Evolutionary conservation across 2,797 vertebrate genomes (phyloP).

Genomic region (Enteromius fasciolatus): DNA sequence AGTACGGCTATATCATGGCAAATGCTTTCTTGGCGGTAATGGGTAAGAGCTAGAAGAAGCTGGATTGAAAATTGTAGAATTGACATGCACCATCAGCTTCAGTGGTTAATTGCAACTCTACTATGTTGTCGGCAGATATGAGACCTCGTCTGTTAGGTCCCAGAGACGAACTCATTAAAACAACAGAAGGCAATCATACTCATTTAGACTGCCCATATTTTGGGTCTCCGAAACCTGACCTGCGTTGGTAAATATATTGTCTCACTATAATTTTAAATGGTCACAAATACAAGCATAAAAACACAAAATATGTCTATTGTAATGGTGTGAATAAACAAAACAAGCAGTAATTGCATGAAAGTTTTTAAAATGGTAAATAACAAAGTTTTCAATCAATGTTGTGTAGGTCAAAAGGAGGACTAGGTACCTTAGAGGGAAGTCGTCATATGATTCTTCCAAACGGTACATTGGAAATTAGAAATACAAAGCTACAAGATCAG

Average conservation of each 20-base stretch:
- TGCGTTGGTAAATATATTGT: constrained; percentile 86
- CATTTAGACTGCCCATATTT: constrained; percentile 91
- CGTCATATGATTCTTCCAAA: constrained; percentile 88
- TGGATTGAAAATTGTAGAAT: background rate
- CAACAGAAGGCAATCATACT: constrained; percentile 85
- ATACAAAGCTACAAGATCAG: constrained; percentile 87
- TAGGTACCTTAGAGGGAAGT: constrained; percentile 88
- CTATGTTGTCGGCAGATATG: constrained; percentile 78
- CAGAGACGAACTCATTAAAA: constrained; percentile 85
- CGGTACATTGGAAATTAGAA: constrained; percentile 90
- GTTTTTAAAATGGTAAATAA: background rate
- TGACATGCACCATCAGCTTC: background rate
- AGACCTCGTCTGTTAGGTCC: constrained; percentile 84
- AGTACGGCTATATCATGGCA: constrained; percentile 91
- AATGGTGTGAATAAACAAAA: constrained; percentile 2
- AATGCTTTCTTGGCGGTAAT: constrained; percentile 95
- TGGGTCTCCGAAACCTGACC: constrained; percentile 91
- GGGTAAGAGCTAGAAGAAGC: constrained; percentile 75
- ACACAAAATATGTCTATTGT: background rate
- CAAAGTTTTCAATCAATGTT: background rate
- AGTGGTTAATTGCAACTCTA: background rate
- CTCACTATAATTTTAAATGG: background rate
- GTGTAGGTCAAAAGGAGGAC: constrained; percentile 93
- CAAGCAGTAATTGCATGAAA: background rate
- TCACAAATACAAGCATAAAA: background rate